Evolutionary conservation across 2,888 invertebrate species (phyloP).

Genomic region (Augiades crinisus): DNA sequence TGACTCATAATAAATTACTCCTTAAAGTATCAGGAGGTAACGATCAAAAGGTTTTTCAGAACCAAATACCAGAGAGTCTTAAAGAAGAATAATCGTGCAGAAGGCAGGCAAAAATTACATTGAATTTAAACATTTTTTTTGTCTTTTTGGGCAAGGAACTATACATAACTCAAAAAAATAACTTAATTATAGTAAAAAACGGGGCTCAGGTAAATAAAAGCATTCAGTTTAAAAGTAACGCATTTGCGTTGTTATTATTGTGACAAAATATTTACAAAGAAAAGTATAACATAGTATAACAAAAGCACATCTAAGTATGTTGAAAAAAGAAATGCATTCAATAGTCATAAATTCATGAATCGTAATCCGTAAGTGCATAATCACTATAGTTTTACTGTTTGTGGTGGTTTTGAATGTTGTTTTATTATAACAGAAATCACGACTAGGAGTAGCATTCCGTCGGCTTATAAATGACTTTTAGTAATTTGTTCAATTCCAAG

Average conservation of each 20-base stretch:
- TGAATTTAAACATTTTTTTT: no score
- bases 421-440: neutral
- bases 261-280: constrained; percentile 76
- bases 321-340: constrained; percentile 65
- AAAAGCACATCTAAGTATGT: constrained; percentile 62
- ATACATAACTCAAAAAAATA: neutral
- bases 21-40: no score
- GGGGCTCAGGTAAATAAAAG: constrained; percentile 28
- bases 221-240: constrained; percentile 48
- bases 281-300: constrained; percentile 65
- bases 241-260: constrained; percentile 63
- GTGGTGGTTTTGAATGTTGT: neutral
- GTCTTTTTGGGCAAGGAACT: no score
- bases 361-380: constrained; percentile 4
- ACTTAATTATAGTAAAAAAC: neutral
- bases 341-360: constrained; percentile 33
- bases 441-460: neutral
- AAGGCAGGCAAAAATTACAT: no score
- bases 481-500: no score
- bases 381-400: neutral
- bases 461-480: no score
- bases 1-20: no score
- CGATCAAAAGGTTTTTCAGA: no score
- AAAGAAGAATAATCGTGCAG: no score
- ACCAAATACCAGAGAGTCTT: no score